Conservation (phyloP, 2,888 invertebrate genomes). For the Acronicta psi region DNA sequence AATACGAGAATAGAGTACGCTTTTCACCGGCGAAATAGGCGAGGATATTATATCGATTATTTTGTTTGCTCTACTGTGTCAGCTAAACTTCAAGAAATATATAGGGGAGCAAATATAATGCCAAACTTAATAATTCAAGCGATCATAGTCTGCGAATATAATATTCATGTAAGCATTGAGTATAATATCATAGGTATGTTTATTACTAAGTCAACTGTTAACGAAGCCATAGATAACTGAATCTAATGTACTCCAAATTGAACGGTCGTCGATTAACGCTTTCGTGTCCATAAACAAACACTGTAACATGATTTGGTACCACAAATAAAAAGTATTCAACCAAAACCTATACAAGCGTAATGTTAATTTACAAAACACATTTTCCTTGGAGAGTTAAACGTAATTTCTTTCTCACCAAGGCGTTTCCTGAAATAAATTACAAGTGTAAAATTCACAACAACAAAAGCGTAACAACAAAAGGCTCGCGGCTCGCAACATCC, state of each 20-base stretch:
- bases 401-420: slow-evolving; percentile 88
- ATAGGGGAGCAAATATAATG: neutral
- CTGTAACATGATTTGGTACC: slow-evolving; percentile 46
- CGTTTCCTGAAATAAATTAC: slow-evolving; percentile 89
- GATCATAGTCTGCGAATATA: too few relatives aligned
- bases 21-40: slow-evolving; percentile 22
- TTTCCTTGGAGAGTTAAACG: slow-evolving; percentile 86
- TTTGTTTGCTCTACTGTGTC: slow-evolving; percentile 5
- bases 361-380: slow-evolving; percentile 87
- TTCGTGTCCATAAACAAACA: slow-evolving; percentile 23
- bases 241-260: slow-evolving; percentile 6
- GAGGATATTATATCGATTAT: slow-evolving; percentile 41
- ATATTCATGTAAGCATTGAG: too few relatives aligned
- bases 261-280: slow-evolving; percentile 25
- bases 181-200: too few relatives aligned
- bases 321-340: slow-evolving; percentile 66
- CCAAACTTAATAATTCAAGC: neutral
- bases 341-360: slow-evolving; percentile 77
- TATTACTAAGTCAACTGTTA: slow-evolving; percentile 3
- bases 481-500: slow-evolving; percentile 88
- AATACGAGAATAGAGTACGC: slow-evolving; percentile 37
- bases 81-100: slow-evolving; percentile 7
- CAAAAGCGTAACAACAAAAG: slow-evolving; percentile 88
- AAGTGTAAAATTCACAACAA: slow-evolving; percentile 89
- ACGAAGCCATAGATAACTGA: slow-evolving; percentile 9